Evolutionary conservation across 1,140 invertebrate genomes (phyloP).

Genomic region (Atta colombica): DNA sequence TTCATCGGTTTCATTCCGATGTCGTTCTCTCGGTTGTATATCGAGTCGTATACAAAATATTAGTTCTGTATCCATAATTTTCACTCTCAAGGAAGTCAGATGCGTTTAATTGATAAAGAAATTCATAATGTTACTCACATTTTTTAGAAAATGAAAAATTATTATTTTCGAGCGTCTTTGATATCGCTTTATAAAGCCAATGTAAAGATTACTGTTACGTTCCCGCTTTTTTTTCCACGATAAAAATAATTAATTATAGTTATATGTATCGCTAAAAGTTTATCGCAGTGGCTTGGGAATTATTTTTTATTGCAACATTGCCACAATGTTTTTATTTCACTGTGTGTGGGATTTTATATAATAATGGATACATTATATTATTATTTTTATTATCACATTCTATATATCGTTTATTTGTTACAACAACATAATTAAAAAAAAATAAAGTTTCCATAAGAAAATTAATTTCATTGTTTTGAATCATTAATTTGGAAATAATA

Average conservation of each 20-base stretch:
- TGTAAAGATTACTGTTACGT: neutral
- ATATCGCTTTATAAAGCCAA: neutral
- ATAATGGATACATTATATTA: conserved; percentile 3
- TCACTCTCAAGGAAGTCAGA: neutral
- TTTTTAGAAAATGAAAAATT: neutral
- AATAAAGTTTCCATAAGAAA: too few relatives aligned
- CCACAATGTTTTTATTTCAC: neutral
- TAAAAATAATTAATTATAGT: conserved; percentile 47
- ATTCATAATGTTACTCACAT: neutral
- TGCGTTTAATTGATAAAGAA: neutral
- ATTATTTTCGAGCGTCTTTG: neutral
- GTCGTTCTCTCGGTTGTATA: neutral
- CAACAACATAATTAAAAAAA: too few relatives aligned
- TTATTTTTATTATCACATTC: neutral
- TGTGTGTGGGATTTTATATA: neutral
- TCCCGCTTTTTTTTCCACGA: neutral
- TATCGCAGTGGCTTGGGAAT: neutral
- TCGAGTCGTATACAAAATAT: neutral
- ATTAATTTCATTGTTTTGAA: too few relatives aligned
- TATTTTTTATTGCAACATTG: conserved; percentile 17
- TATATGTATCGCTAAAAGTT: neutral
- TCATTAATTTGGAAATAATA: too few relatives aligned
- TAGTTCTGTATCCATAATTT: neutral
- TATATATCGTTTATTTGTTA: neutral
- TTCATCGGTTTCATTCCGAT: neutral